Evolutionary conservation across 2,113 vertebrate species (phyloP), one percentile per base, ranked within the genome.

Genomic region (Piprites chloris): DNA sequence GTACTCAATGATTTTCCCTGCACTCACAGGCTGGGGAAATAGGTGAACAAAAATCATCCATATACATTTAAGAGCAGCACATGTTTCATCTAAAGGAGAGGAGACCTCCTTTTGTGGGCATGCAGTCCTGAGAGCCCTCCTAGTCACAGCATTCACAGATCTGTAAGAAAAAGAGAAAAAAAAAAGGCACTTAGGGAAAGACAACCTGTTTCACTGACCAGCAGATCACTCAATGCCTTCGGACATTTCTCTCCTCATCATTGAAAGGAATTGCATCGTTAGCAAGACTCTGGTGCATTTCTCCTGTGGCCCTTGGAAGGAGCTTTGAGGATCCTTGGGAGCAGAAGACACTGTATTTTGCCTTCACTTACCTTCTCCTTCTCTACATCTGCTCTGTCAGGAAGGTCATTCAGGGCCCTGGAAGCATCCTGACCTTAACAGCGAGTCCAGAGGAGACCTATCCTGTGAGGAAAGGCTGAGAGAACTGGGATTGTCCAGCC

Each of bases 161-260:
- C 23, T 23, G 18, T 4, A 28, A 24, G 27, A 12, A 58, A 59
- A 56, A 14, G 21, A 21, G 5, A n/a, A n/a, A 1, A 2, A 2
- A 5, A 78, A 32, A 30, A 37, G 6, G 2, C 33, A 18, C 3
- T 59, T 13, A 3, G 0, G 14, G 32, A 19, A 72, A 37, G 32
- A 32, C 24, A 67, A 32, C 7, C 9, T 55, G 6, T 41, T 56
- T 39, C 26, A 35, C 33, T 35, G 33, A 7, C 30, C 50, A 61
- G 18, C 55, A 89, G 37, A n/a, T 35, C 17, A 28, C 14, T 23
- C 68, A 15, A 22, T 41, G 30, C 17, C 12, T 17, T 55, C 35
- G 17, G 5, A 9, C 32, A 50, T 7, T 37, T 22, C 20, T 77
- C 18, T 66, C 46, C 13, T 20, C 8, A 12, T 6, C 35, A 41